These are phyloP conservation scores for Smutsia gigantea DNA, from an alignment of 2,797 vertebrate species.

Conservation along the genomic window DNA sequence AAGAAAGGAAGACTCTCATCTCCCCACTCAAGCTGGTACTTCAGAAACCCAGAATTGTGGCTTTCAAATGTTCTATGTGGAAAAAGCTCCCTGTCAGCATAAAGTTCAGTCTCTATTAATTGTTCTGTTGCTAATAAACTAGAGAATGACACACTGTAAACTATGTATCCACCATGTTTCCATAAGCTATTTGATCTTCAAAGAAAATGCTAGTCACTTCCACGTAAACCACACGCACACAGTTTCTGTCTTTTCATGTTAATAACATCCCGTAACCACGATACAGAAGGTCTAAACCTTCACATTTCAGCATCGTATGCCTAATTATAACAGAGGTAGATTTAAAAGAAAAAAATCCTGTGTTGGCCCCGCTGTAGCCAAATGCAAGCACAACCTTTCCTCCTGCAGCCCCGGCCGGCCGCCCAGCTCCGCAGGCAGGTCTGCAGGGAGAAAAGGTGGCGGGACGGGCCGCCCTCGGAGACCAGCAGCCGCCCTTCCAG, in stretches of 20 bases:
- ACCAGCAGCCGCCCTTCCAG: too few species aligned
- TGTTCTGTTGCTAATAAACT: conserved; percentile 50
- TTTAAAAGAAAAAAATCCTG: background rate
- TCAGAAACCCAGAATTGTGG: background rate
- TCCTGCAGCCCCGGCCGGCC: too few species aligned
- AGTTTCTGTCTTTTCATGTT: conserved; percentile 27
- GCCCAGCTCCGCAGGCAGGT: too few species aligned
- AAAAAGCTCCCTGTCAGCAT: conserved; percentile 31
- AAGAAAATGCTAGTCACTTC: background rate
- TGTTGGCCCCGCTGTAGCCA: background rate
- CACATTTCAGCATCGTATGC: background rate
- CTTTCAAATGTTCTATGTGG: background rate
- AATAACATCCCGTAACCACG: background rate
- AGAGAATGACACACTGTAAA: background rate
- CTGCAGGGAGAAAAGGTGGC: too few species aligned
- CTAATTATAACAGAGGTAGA: background rate
- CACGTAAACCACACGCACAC: conserved; percentile 41
- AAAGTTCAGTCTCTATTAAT: conserved; percentile 35
- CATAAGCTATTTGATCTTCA: conserved; percentile 46
- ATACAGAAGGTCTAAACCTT: background rate
- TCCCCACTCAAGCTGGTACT: background rate
- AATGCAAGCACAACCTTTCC: background rate
- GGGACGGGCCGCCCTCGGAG: too few species aligned
- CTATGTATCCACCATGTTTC: conserved; percentile 18
- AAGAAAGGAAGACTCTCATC: background rate